Base-by-base conservation (phyloP, 2,113 vertebrate genomes). In the Lepisosteus osseus region DNA sequence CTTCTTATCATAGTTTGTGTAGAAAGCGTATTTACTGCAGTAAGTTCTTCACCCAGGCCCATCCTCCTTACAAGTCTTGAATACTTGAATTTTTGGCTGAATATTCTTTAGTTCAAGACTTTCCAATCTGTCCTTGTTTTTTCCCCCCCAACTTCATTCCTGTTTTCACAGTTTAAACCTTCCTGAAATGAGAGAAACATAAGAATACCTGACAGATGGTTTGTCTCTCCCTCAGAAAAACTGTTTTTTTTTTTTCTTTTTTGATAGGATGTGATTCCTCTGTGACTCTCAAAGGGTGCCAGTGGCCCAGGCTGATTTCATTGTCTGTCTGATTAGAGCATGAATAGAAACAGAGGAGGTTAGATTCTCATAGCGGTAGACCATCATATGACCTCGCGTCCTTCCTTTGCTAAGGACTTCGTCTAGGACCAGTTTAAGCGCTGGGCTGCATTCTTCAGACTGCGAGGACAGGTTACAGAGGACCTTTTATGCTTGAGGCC, bases 211-310 rank as follows among this genome's bases (percentile, higher is more conserved):
- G 73, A 79, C 82, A 82, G 78, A 81, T 82, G 79, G 79, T 70
- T 74, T 11, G 29, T 77, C 68, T 72, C 47, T 73, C 71, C 73
- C 63, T 71, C 66, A 74, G 61, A 72, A 29, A 61, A 66, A 61
- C 70, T 75, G 54, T 74, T 72, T 72, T 66, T 63, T 62, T 62
- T 29, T 61, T 61, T 14, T 76, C 71, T 72, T 61, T 71, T 82
- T 77, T 81, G 79, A 83, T 79, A 81, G 79, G 76, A 85, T 83
- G 78, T 80, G 81, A 83, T 83, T 83, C 83, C 76, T 79, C 77
- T 77, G 78, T 14, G 68, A 69, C 68, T 69, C 69, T 76, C 75
- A 84, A 76, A 78, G 81, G 72, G 59, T 8, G 70, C 65, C 65
- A 78, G 68, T 69, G 74, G 68, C 70, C 70, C 67, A 69, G 73